Evolutionary conservation across 2,797 vertebrate species (phyloP), one percentile per base, ranked within the genome.

Genomic region (Anguilla megastoma): DNA sequence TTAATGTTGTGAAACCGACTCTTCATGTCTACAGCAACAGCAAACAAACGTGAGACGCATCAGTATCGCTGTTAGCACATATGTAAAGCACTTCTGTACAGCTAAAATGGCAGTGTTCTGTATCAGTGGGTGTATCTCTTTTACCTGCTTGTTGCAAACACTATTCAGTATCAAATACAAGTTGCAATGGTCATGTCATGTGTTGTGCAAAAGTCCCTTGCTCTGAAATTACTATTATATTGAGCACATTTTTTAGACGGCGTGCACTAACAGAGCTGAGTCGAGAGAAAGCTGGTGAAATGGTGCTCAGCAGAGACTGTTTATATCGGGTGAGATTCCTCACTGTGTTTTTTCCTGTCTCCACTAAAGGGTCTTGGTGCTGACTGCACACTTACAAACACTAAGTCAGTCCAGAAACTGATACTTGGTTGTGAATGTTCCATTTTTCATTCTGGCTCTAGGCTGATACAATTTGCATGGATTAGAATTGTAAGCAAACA

Each of bases 401-500:
- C 21, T 82, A 48, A 82, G 33, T 48, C 21, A n/a, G 45, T 50
- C 18, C 41, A 48, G 8, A n/a, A 82, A 82, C 41, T 48, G 79
- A 82, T n/a, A 21, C 45, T 24, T 24, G 79, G 41, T 24, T 82
- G 41, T 50, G 41, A 79, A 21, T 79, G 16, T 45, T 45, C 74
- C 74, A 30, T 79, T 79, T 79, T 79, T 79, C 0, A 79, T 79
- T 45, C 74, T 41, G 74, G n/a, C 16, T 18, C 4, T 45, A 27
- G 21, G 24, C n/a, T 80, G 18, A 24, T n/a, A 45, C 16, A 48
- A 24, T 50, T 16, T 50, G 41, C 14, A 33, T 82, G 36, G 3
- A 48, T 30, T 69, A 52, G 45, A 69, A 84, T 63, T 76, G 21
- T 87, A 66, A 58, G 52, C 33, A 60, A 82, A 56, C 18, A 56